Conservation (phyloP, 2,888 invertebrate species). For the Caenorhabditis zanzibari region DNA sequence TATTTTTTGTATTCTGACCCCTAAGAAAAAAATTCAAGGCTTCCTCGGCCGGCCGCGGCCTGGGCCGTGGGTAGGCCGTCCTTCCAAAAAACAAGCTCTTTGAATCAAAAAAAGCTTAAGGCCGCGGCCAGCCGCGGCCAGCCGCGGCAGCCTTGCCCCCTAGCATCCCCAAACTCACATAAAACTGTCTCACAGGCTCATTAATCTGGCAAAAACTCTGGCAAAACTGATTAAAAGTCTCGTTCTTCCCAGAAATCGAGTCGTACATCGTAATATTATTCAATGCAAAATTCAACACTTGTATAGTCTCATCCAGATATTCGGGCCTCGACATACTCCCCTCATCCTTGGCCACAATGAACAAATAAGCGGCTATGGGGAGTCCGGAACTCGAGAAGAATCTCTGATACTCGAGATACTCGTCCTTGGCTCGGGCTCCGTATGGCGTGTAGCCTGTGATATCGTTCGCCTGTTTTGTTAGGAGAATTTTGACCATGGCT, state of each 20-base stretch:
- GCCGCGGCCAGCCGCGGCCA: too few species aligned
- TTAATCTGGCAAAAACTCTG: slow-evolving; percentile 76
- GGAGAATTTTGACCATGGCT: slow-evolving; percentile 75
- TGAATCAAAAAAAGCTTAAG: too few species aligned
- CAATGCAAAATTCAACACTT: slow-evolving; percentile 76
- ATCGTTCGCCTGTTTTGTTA: slow-evolving; percentile 72
- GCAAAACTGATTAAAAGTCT: slow-evolving; percentile 77
- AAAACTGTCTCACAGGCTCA: slow-evolving; percentile 79
- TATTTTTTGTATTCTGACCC: too few species aligned
- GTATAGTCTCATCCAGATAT: slow-evolving; percentile 79
- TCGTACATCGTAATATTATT: slow-evolving; percentile 75
- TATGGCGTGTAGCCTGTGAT: slow-evolving; percentile 81
- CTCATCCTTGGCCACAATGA: slow-evolving; percentile 80
- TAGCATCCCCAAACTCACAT: slow-evolving; percentile 71
- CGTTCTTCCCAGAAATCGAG: slow-evolving; percentile 58
- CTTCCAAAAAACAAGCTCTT: too few species aligned
- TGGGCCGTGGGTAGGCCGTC: too few species aligned
- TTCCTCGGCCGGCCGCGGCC: too few species aligned
- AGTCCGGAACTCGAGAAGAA: slow-evolving; percentile 68
- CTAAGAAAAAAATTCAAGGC: too few species aligned
- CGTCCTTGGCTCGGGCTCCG: slow-evolving; percentile 75
- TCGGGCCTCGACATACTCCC: slow-evolving; percentile 80
- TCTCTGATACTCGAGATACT: slow-evolving; percentile 72
- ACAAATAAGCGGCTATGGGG: slow-evolving; percentile 78
- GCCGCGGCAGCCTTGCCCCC: too few species aligned